phyloP scores from a whole-genome alignment of 2,888 invertebrate genomes.

The Allacma fusca region DNA sequence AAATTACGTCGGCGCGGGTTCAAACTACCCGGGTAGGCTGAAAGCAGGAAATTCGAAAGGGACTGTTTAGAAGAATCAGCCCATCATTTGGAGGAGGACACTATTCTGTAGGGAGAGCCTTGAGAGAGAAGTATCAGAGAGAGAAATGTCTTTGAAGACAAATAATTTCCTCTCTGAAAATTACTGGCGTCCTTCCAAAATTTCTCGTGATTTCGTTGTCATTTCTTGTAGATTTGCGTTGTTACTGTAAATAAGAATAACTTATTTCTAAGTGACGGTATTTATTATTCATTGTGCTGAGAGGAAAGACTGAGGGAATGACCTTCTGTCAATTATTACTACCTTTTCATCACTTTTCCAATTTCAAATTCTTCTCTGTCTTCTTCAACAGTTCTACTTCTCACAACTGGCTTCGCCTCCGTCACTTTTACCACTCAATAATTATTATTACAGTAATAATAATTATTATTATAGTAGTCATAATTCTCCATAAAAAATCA shows the following conservation, averaged over 20 bases:
- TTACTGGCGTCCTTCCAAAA: constrained; percentile 22
- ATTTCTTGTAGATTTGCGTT: constrained; percentile 18
- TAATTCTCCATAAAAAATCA: too few relatives aligned
- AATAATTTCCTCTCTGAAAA: constrained; percentile 29
- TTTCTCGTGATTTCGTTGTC: constrained; percentile 20
- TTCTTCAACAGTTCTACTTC: not conserved
- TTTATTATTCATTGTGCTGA: constrained; percentile 29
- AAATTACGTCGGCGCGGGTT: constrained; percentile 44
- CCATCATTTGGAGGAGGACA: not conserved
- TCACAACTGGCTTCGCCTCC: not conserved
- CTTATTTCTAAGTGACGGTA: constrained; percentile 11
- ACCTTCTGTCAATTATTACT: constrained; percentile 36
- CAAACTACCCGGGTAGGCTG: constrained; percentile 45
- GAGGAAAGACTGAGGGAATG: constrained; percentile 38
- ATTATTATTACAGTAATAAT: too few relatives aligned
- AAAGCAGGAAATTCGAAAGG: constrained; percentile 47
- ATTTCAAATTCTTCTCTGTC: constrained; percentile 26
- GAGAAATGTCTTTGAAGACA: not conserved
- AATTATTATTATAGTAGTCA: too few relatives aligned
- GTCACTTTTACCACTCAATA: not conserved
- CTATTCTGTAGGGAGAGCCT: not conserved
- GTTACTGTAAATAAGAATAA: constrained; percentile 15
- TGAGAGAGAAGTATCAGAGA: not conserved
- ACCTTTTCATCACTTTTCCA: constrained; percentile 10
- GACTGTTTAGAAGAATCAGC: not conserved